These are phyloP conservation scores for Trachelus iudaicus DNA, from an alignment of 2,888 invertebrate genomes.

Conservation along the genomic window DNA sequence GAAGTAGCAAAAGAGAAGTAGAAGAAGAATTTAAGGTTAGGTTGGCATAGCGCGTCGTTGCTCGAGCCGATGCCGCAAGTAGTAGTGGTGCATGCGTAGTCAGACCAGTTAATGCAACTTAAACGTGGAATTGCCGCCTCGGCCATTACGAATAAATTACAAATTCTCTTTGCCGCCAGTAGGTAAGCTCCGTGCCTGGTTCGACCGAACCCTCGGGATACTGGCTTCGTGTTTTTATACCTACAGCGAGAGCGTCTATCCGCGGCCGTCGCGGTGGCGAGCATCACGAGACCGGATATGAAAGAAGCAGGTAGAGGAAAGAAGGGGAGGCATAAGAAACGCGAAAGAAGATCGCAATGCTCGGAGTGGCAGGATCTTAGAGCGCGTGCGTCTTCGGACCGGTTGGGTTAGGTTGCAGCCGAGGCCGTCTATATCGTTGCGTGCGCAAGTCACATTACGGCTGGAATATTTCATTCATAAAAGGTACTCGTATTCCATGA, in stretches of 20 bases:
- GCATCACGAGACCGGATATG: slow-evolving; percentile 4
- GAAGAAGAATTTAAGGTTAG: not conserved
- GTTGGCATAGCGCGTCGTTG: not conserved
- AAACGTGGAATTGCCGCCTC: not conserved
- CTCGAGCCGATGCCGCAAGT: not conserved
- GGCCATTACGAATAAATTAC: slow-evolving; percentile 10
- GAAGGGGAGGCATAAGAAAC: not conserved
- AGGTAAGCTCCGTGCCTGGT: not conserved
- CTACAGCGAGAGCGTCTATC: not conserved
- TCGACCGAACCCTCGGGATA: not conserved
- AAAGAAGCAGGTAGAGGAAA: not conserved
- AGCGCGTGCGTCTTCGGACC: slow-evolving; percentile 25
- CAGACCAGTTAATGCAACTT: not conserved
- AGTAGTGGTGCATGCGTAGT: not conserved
- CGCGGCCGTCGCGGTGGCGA: slow-evolving; percentile 1
- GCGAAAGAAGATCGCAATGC: slow-evolving; percentile 14
- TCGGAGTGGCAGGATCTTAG: slow-evolving; percentile 24
- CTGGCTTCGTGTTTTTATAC: not conserved
- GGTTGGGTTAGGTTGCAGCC: slow-evolving; percentile 26
- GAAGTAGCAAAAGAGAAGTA: not conserved
- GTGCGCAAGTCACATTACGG: slow-evolving; percentile 58
- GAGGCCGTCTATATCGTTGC: slow-evolving; percentile 39
- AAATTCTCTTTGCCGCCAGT: not conserved
- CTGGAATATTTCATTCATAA: slow-evolving; percentile 65
- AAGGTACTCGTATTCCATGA: slow-evolving; percentile 50